These are phyloP conservation scores for Heloderma charlesbogerti DNA, from an alignment of 2,113 vertebrate species.

Conservation along the genomic window DNA sequence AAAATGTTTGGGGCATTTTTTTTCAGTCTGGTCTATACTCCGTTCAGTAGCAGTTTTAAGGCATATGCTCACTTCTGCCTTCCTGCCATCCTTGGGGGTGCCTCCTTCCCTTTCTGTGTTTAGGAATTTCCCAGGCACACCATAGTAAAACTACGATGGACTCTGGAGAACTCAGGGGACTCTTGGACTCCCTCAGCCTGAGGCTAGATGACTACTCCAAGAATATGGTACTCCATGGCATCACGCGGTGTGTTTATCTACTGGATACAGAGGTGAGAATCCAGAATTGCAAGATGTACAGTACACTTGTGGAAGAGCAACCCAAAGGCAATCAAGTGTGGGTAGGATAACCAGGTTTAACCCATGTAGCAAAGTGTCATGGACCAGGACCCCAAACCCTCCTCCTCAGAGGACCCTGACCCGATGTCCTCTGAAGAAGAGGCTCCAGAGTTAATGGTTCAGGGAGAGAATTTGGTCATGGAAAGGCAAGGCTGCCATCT, in stretches of 20 bases:
- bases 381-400: no score
- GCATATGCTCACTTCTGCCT: background rate
- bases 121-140: conserved; percentile 64
- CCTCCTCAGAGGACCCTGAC: no score
- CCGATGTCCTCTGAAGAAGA: no score
- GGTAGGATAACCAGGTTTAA: background rate
- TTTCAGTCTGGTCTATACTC: background rate
- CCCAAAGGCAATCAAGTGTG: background rate
- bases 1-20: background rate
- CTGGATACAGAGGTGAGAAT: conserved; percentile 67
- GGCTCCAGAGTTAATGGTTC: no score
- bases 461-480: no score
- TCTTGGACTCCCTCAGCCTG: conserved; percentile 61
- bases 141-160: conserved; percentile 30
- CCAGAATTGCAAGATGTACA: background rate
- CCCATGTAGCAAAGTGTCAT: background rate
- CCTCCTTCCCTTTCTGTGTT: background rate
- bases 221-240: conserved; percentile 70
- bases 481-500: no score
- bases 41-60: background rate
- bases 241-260: conserved; percentile 71
- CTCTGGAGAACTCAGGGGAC: conserved; percentile 66
- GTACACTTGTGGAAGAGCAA: background rate
- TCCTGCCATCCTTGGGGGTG: background rate
- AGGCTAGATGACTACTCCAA: conserved; percentile 62